phyloP scores from a whole-genome alignment of 37 sponge, comb jelly and placozoan species.

The Axinella damicornis region DNA sequence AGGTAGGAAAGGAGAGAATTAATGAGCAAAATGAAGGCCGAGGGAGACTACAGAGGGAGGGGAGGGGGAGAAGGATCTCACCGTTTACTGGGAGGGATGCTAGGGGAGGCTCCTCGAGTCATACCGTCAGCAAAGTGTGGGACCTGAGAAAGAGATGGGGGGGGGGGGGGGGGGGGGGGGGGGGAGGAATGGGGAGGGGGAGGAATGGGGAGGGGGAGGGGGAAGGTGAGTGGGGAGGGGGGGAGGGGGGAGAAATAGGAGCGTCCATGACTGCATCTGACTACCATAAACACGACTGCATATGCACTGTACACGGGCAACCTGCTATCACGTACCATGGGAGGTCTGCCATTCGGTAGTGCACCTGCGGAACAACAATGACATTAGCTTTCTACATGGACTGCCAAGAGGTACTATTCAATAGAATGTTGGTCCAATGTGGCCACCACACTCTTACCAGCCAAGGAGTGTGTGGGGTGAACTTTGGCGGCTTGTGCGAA shows the following conservation, averaged over 20 bases:
- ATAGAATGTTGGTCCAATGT: not conserved
- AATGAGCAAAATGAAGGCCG: not conserved
- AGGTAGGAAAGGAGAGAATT: not conserved
- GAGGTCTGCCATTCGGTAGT: conserved; percentile 57
- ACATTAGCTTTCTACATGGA: too few species aligned
- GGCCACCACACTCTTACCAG: conserved; percentile 10
- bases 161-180: too few species aligned
- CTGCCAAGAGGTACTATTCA: too few species aligned
- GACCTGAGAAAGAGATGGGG: not conserved
- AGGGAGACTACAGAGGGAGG: not conserved
- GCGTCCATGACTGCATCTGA: too few species aligned
- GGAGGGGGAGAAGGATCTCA: not conserved
- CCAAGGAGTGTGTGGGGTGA: not conserved
- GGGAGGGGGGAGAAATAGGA: too few species aligned
- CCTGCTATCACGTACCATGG: conserved; percentile 6
- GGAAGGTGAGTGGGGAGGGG: too few species aligned
- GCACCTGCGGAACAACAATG: conserved; percentile 8
- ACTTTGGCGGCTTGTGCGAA: not conserved
- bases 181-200: too few species aligned
- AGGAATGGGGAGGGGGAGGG: too few species aligned
- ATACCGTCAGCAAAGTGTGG: not conserved
- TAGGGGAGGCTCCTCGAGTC: not conserved
- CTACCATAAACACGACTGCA: too few species aligned
- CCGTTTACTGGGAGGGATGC: conserved; percentile 1
- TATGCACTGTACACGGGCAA: not conserved